Percentiles rank a stretch among this genome's conserved stretches.
Evolutionary conservation across 2,113 vertebrate genomes (phyloP).

Genomic region (Crotalus tigris): DNA sequence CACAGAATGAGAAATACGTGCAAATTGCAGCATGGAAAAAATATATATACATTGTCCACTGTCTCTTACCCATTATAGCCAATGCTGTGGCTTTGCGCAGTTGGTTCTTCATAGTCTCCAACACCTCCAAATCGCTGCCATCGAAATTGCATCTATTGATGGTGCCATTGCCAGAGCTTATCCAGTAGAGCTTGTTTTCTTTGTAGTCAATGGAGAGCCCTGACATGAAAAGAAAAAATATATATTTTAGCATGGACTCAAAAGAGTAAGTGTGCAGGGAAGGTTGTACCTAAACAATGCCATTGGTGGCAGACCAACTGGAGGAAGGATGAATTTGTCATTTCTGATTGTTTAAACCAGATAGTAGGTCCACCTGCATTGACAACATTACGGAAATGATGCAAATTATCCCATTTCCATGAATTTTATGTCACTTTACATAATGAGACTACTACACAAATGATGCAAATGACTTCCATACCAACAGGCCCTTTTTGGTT

Average conservation of each 20-base stretch:
- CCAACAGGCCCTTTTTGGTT: slow-evolving; percentile 91
- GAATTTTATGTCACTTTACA: neutral
- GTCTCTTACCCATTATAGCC: slow-evolving; percentile 90
- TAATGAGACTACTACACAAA: neutral
- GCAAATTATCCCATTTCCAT: neutral
- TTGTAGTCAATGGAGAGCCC: slow-evolving; percentile 91
- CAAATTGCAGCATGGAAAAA: no score
- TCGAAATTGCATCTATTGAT: slow-evolving; percentile 87
- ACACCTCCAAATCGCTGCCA: slow-evolving; percentile 78
- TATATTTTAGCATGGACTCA: neutral
- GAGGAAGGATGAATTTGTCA: neutral
- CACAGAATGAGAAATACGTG: neutral
- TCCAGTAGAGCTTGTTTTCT: slow-evolving; percentile 88
- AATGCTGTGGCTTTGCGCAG: slow-evolving; percentile 88
- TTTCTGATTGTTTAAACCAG: neutral
- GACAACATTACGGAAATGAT: neutral
- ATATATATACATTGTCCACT: neutral
- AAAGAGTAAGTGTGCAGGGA: neutral
- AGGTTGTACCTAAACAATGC: neutral
- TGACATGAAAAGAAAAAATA: slow-evolving; percentile 39
- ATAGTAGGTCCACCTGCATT: neutral
- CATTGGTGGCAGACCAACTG: neutral
- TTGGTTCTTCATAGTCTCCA: slow-evolving; percentile 76
- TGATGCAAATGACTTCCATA: slow-evolving; percentile 53
- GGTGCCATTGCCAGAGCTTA: slow-evolving; percentile 89